phyloP scores from a whole-genome alignment of 2,888 invertebrate genomes.

The Digitonthophagus gazella region DNA sequence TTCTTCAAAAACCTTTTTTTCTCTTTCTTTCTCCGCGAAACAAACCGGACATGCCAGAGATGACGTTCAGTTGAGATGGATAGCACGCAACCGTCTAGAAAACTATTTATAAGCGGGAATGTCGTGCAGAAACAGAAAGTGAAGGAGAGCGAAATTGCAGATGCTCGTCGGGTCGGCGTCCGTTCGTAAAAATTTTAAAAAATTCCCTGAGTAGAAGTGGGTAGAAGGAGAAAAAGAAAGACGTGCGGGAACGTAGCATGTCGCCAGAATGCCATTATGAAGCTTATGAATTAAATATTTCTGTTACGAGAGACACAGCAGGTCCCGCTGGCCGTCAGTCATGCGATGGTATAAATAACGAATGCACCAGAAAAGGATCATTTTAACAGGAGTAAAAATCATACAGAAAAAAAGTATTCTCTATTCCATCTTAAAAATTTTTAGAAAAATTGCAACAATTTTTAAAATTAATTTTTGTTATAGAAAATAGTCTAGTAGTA shows the following conservation, averaged over 20 bases:
- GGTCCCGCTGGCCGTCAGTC: constrained; percentile 3
- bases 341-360: constrained; percentile 3
- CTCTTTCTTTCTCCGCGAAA: background rate
- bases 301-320: constrained; percentile 10
- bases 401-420: too few relatives aligned
- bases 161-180: background rate
- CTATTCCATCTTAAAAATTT: too few relatives aligned
- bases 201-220: background rate
- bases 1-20: background rate
- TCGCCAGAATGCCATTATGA: constrained; percentile 6
- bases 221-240: background rate
- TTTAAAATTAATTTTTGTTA: too few relatives aligned
- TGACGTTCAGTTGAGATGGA: background rate
- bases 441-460: too few relatives aligned
- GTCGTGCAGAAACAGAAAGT: background rate
- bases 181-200: background rate
- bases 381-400: too few relatives aligned
- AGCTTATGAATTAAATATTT: constrained; percentile 16
- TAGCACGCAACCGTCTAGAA: background rate
- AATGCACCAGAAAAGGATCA: background rate
- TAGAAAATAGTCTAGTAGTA: too few relatives aligned
- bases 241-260: background rate
- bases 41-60: background rate
- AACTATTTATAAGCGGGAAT: background rate
- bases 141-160: background rate